phyloP scores from a whole-genome alignment of 2,888 invertebrate species.

The Linnaemya vulpina region DNA sequence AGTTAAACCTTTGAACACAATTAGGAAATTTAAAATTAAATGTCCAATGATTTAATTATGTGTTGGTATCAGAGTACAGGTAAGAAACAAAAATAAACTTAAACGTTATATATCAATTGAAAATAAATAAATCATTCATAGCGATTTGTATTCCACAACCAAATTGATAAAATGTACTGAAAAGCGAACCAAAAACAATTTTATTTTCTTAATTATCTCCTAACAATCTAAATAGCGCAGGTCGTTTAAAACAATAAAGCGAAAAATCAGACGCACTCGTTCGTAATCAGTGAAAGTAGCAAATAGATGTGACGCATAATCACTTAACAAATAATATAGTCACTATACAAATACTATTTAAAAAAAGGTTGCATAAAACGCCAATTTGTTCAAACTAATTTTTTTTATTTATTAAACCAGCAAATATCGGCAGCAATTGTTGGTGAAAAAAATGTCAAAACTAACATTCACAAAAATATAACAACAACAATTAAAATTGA shows the following conservation, averaged over 20 bases:
- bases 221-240: conserved; percentile 42
- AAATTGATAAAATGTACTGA: conserved; percentile 19
- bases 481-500: conserved; percentile 35
- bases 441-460: conserved; percentile 30
- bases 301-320: conserved; percentile 46
- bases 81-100: background rate
- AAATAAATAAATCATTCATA: background rate
- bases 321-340: background rate
- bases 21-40: background rate
- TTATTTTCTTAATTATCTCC: conserved; percentile 27
- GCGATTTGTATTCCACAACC: background rate
- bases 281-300: conserved; percentile 66
- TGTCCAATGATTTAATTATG: background rate
- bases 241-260: conserved; percentile 6
- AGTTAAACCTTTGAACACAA: background rate
- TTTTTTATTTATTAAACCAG: conserved; percentile 41
- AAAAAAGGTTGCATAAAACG: conserved; percentile 62
- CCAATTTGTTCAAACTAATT: conserved; percentile 54
- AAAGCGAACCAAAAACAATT: background rate
- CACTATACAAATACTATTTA: background rate
- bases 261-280: background rate
- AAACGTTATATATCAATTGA: background rate
- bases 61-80: background rate
- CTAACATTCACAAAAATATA: background rate
- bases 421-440: conserved; percentile 46